phyloP scores from a whole-genome alignment of 2,888 invertebrate genomes.

The Noctuana brunneofusca region DNA sequence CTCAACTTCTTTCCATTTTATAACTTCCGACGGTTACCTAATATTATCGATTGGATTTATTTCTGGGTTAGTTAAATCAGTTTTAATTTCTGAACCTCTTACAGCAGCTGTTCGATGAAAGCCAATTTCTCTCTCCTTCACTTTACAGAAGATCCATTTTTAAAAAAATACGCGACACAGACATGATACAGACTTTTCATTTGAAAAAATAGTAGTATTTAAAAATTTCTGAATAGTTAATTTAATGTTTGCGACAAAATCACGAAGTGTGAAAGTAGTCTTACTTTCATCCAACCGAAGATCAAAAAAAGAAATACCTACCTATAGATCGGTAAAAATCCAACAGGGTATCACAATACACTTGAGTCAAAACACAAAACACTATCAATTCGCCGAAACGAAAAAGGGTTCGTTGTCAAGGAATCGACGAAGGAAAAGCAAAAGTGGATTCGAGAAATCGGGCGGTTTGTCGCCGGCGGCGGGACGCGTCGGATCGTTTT shows the following conservation, averaged over 20 bases:
- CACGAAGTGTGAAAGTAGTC: neutral
- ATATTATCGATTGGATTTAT: slow-evolving; percentile 43
- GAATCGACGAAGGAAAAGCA: slow-evolving; percentile 67
- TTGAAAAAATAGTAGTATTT: too few relatives aligned
- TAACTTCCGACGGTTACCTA: slow-evolving; percentile 73
- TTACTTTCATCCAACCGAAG: neutral
- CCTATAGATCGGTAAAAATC: slow-evolving; percentile 56
- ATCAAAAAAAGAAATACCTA: slow-evolving; percentile 41
- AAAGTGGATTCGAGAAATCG: slow-evolving; percentile 74
- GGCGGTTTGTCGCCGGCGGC: slow-evolving; percentile 76
- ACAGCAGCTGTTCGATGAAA: neutral
- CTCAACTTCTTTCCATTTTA: slow-evolving; percentile 57
- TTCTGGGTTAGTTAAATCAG: slow-evolving; percentile 38
- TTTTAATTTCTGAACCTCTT: neutral
- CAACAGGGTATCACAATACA: slow-evolving; percentile 54
- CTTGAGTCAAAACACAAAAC: slow-evolving; percentile 62
- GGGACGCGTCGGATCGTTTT: slow-evolving; percentile 83
- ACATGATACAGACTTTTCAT: too few relatives aligned
- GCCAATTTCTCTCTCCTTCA: neutral
- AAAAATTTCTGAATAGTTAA: too few relatives aligned
- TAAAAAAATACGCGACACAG: too few relatives aligned
- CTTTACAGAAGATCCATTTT: neutral
- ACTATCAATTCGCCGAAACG: slow-evolving; percentile 49
- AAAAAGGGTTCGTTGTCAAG: slow-evolving; percentile 56
- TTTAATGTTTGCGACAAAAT: neutral